A percentile compares a stretch with the other conserved stretches of the same genome.
These are phyloP conservation scores for Hypotaenidia okinawae DNA, from an alignment of 2,797 vertebrate species.

Conservation along the genomic window DNA sequence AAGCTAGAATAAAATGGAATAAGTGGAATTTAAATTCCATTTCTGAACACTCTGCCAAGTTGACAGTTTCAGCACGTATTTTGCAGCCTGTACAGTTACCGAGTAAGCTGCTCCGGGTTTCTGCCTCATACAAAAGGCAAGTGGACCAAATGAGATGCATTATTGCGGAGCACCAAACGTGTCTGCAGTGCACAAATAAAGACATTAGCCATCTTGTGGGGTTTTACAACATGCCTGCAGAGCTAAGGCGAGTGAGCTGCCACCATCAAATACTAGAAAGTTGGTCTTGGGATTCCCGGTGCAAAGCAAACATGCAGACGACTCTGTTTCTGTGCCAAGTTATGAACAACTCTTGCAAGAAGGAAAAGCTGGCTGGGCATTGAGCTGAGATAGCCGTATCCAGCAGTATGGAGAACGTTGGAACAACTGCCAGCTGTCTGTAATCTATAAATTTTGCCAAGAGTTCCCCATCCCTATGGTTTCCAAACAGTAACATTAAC, in stretches of 20 bases:
- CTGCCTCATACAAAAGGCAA: background rate
- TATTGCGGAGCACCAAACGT: background rate
- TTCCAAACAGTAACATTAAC: constrained; percentile 13
- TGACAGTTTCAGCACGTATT: background rate
- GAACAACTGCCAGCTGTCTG: background rate
- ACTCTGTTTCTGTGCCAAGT: background rate
- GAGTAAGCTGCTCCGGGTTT: background rate
- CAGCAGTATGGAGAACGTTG: background rate
- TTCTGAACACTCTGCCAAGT: background rate
- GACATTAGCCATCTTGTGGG: background rate
- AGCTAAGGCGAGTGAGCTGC: background rate
- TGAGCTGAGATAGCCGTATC: background rate
- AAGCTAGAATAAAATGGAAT: background rate
- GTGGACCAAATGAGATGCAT: background rate
- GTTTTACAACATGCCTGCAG: background rate
- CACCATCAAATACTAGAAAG: background rate
- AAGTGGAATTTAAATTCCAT: background rate
- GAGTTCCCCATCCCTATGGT: background rate
- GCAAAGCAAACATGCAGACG: background rate
- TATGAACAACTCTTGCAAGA: background rate
- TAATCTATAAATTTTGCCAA: background rate
- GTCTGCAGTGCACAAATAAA: background rate
- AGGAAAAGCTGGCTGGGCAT: background rate
- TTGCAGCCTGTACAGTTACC: background rate
- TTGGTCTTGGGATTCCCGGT: background rate